Evolutionary conservation across 1,140 invertebrate genomes (phyloP).

Genomic region (Hirudo medicinalis): DNA sequence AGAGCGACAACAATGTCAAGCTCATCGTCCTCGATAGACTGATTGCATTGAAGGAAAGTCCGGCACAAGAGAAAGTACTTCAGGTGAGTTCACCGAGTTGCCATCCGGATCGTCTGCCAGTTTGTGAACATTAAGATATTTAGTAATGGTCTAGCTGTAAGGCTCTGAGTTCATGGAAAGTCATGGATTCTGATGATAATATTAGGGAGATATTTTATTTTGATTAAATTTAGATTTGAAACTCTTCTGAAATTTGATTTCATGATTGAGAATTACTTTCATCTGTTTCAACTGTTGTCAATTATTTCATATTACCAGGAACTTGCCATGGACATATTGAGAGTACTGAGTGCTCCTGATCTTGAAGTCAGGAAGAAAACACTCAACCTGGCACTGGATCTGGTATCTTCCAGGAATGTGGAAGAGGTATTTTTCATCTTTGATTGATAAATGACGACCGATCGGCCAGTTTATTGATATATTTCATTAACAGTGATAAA

Average conservation of each 20-base stretch:
- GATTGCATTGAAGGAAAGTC: slow-evolving; percentile 60
- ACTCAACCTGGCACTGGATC: slow-evolving; percentile 66
- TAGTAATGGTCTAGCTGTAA: too few species aligned
- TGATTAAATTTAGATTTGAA: slow-evolving; percentile 5
- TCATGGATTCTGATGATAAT: too few species aligned
- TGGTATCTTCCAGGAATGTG: slow-evolving; percentile 82
- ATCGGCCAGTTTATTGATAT: too few species aligned
- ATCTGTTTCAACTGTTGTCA: not conserved
- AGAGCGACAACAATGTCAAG: slow-evolving; percentile 99
- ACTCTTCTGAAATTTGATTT: slow-evolving; percentile 11
- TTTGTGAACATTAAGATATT: not conserved
- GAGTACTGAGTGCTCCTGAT: slow-evolving; percentile 82
- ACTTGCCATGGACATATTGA: slow-evolving; percentile 92
- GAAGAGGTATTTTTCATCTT: slow-evolving; percentile 53
- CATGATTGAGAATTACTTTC: not conserved
- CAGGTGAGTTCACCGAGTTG: slow-evolving; percentile 46
- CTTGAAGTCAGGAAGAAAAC: slow-evolving; percentile 82
- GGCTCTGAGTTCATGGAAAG: too few species aligned
- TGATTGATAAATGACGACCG: too few species aligned
- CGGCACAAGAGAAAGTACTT: slow-evolving; percentile 76
- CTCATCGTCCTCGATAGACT: slow-evolving; percentile 90
- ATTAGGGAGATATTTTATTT: not conserved
- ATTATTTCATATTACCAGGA: slow-evolving; percentile 45
- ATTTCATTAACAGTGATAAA: too few species aligned
- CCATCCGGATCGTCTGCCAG: not conserved